Conservation (phyloP, 2,888 invertebrate species). For the Eristalis tenax region DNA sequence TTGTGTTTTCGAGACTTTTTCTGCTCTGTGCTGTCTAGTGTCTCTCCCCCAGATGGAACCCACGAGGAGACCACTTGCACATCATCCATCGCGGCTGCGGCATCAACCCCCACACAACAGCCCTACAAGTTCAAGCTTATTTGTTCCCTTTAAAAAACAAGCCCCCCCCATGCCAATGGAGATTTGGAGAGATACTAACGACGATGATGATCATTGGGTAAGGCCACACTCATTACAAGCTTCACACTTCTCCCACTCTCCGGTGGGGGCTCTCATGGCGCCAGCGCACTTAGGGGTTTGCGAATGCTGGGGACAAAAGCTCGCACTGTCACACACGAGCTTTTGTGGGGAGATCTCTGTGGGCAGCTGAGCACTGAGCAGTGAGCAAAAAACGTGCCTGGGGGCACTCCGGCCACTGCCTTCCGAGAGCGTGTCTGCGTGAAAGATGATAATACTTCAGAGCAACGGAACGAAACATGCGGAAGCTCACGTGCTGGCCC, state of each 20-base stretch:
- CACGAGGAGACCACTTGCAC: constrained; percentile 25
- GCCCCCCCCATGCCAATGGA: constrained; percentile 42
- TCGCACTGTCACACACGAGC: constrained; percentile 17
- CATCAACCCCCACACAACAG: constrained; percentile 13
- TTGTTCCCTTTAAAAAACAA: constrained; percentile 54
- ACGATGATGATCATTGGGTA: constrained; percentile 53
- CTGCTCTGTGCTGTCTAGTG: neutral
- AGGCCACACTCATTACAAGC: constrained; percentile 16
- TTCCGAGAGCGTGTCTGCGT: too few species aligned
- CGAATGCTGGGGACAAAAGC: constrained; percentile 6
- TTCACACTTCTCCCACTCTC: neutral
- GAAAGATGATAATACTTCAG: neutral
- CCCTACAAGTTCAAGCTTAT: constrained; percentile 46
- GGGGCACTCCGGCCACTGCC: neutral
- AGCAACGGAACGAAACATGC: neutral
- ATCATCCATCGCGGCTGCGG: constrained; percentile 32
- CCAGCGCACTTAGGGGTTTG: constrained; percentile 48
- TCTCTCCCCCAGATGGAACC: constrained; percentile 50
- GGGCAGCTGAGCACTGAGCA: neutral
- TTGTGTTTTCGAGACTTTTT: constrained; percentile 10
- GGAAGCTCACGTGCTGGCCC: neutral
- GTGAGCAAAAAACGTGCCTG: neutral
- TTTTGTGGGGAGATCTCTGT: constrained; percentile 35
- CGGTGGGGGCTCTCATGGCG: constrained; percentile 40
- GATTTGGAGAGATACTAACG: constrained; percentile 48